Percentiles rank a stretch among this genome's conserved stretches.
Evolutionary conservation across 2,797 vertebrate genomes (phyloP).

Genomic region (Chrysolophus pictus): DNA sequence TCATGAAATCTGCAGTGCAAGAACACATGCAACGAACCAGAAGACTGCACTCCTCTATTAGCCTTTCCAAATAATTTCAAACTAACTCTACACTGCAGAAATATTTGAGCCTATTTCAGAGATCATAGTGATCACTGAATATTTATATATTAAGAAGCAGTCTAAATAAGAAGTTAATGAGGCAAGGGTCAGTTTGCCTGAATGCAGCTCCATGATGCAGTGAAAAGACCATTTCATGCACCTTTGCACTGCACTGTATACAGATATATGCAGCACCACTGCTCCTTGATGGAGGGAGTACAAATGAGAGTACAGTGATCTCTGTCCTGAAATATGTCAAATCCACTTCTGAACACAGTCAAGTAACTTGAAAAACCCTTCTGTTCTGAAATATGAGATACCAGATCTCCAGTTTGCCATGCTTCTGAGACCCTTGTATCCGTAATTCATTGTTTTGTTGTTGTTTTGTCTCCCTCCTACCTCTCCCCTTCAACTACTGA

Average conservation of each 20-base stretch:
- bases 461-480: too few species aligned
- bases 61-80: neutral
- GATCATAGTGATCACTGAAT: too few species aligned
- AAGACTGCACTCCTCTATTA: neutral
- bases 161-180: neutral
- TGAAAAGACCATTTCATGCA: neutral
- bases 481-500: neutral
- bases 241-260: neutral
- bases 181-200: neutral
- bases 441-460: neutral
- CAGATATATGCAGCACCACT: neutral
- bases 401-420: accelerated
- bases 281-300: neutral
- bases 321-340: neutral
- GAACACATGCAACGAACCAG: neutral
- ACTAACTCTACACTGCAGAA: neutral
- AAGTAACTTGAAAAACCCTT: neutral
- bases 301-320: accelerated
- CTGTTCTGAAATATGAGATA: neutral
- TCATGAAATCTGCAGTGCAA: neutral
- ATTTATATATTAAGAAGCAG: neutral
- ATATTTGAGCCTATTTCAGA: neutral
- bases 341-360: neutral
- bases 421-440: neutral
- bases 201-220: neutral